Evolutionary conservation across 2,888 invertebrate genomes (phyloP), one percentile per base, ranked within the genome.

Genomic region (Asteroscopus sphinx): DNA sequence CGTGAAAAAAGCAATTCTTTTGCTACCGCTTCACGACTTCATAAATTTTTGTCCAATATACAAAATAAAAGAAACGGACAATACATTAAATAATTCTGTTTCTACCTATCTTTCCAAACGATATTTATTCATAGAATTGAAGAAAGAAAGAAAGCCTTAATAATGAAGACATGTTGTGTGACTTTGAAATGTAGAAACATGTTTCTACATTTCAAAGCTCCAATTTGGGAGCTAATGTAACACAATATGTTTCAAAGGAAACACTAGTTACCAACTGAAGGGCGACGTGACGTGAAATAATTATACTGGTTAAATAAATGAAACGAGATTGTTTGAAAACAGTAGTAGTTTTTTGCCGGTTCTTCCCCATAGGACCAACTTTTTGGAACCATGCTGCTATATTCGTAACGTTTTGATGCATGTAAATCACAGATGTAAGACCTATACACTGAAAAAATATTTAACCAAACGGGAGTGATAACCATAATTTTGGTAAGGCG

Each of bases 81-180:
- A 35, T 16, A 35, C 48, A 48, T 59, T 46, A 26, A 46, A 57
- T 46, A 47, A 60, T 59, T 32, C 57, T 17, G 12, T 39, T 30
- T 17, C 15, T 46, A 47, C 32, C 37, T 61, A 17, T 37, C n/a
- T 17, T 61, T 42, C 15, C 17, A 8, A 12, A 13, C 36, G 9
- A 37, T 51, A 59, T 59, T 15, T 61, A 59, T 59, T 59, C 41
- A 59, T 51, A 25, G 35, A 36, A 42, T 59, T 62, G 52, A 37
- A 42, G 16, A 41, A 25, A 59, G 36, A 37, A 61, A 12, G 12
- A 36, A 61, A 17, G 26, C 51, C 30, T 49, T 30, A 58, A 58
- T 60, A 59, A 57, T 59, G 12, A 37, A 58, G 21, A 41, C 51
- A 17, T 62, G 41, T 42, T 32, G 51, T 13, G 15, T 37, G 52